A percentile compares a stretch with the other conserved stretches of the same genome.
Evolutionary conservation across 1,140 invertebrate genomes (phyloP).

Genomic region (Drosophila pruinosa): DNA sequence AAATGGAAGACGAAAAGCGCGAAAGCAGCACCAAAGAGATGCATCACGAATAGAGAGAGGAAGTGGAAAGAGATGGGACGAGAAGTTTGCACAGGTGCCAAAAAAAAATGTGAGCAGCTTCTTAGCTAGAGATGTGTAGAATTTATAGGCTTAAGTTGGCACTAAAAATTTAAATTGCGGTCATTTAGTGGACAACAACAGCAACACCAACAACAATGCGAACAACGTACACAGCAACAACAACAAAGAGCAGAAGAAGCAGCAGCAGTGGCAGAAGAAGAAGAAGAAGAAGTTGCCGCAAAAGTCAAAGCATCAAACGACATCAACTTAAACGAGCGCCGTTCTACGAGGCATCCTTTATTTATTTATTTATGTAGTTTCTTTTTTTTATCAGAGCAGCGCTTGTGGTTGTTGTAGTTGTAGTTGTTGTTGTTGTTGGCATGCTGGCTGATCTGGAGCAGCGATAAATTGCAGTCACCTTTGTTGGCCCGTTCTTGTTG

Average conservation of each 20-base stretch:
- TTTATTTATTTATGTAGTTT: slow-evolving; percentile 35
- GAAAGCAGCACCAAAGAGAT: not conserved
- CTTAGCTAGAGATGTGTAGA: slow-evolving; percentile 12
- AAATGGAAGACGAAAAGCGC: slow-evolving; percentile 28
- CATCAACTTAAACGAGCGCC: slow-evolving; percentile 73
- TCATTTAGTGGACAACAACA: slow-evolving; percentile 62
- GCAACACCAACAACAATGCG: not conserved
- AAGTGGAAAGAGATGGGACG: not conserved
- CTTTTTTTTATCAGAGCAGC: slow-evolving; percentile 16
- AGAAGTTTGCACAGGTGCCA: slow-evolving; percentile 45
- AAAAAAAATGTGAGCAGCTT: slow-evolving; percentile 30
- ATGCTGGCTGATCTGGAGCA: slow-evolving; percentile 73
- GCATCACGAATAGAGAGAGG: not conserved
- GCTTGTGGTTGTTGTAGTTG: slow-evolving; percentile 9
- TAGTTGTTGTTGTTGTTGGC: slow-evolving; percentile 34
- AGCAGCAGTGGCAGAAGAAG: not conserved
- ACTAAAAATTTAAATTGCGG: slow-evolving; percentile 78
- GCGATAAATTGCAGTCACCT: slow-evolving; percentile 71
- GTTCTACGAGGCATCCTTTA: slow-evolving; percentile 37
- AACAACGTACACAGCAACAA: not conserved
- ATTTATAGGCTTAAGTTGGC: slow-evolving; percentile 66
- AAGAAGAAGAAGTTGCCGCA: not conserved
- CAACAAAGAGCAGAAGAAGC: not conserved
- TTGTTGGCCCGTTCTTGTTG: slow-evolving; percentile 73
- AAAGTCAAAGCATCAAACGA: slow-evolving; percentile 26